Conservation (phyloP, 2,888 invertebrate genomes). For the Fissipunctia ypsillon region DNA sequence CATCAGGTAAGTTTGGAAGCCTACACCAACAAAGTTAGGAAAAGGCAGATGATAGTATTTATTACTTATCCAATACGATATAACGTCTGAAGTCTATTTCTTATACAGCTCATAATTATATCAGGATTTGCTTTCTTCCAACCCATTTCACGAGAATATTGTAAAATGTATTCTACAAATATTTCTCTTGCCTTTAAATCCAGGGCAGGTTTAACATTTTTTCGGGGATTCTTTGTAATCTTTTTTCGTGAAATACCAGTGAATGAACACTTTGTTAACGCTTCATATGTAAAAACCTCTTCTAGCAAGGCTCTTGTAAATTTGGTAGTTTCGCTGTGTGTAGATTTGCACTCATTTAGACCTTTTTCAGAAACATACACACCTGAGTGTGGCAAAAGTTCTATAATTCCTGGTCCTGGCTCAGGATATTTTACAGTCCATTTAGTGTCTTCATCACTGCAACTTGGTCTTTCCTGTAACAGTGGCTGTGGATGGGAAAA, state of each 20-base stretch:
- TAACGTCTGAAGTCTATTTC: slow-evolving; percentile 15
- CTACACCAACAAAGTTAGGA: neutral
- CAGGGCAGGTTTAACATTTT: neutral
- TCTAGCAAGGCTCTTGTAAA: slow-evolving; percentile 20
- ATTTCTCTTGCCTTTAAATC: slow-evolving; percentile 22
- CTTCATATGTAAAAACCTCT: slow-evolving; percentile 32
- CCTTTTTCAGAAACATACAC: slow-evolving; percentile 32
- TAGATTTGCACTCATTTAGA: slow-evolving; percentile 7
- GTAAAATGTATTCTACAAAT: slow-evolving; percentile 12
- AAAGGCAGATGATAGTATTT: neutral
- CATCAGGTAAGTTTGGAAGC: neutral
- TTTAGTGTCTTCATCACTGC: slow-evolving; percentile 6
- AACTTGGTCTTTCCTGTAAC: slow-evolving; percentile 1
- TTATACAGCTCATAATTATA: neutral
- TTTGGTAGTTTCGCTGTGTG: neutral
- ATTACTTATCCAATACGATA: neutral
- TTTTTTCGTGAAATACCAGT: slow-evolving; percentile 9
- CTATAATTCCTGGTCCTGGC: slow-evolving; percentile 9
- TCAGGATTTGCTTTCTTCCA: slow-evolving; percentile 7
- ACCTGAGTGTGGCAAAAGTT: slow-evolving; percentile 33
- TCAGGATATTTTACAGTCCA: slow-evolving; percentile 29
- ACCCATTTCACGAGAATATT: slow-evolving; percentile 1
- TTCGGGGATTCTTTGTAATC: neutral
- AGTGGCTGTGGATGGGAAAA: slow-evolving; percentile 24
- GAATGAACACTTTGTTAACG: slow-evolving; percentile 22